These are phyloP conservation scores for Protosalanx chinensis DNA, from an alignment of 2,797 vertebrate species.

Conservation along the genomic window DNA sequence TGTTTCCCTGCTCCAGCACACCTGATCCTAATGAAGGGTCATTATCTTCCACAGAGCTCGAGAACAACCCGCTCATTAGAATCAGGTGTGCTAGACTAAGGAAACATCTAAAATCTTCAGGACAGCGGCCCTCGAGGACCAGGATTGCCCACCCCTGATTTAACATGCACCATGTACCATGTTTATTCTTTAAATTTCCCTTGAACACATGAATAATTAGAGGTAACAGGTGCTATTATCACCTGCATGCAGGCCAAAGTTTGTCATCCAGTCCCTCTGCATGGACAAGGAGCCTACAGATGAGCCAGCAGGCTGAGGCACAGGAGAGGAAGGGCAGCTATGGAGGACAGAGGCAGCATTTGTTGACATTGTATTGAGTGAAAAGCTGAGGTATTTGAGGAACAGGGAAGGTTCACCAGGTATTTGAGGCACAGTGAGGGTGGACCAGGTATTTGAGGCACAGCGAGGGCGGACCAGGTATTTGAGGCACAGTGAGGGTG, in stretches of 20 bases:
- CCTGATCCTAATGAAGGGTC: too few species aligned
- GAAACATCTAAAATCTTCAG: too few species aligned
- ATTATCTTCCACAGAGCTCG: too few species aligned
- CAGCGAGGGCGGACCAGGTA: constrained; percentile 31
- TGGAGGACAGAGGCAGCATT: constrained; percentile 69
- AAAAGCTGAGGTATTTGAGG: constrained; percentile 47
- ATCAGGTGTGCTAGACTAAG: too few species aligned
- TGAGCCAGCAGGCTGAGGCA: constrained; percentile 41
- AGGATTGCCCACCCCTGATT: background rate
- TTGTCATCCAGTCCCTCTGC: constrained; percentile 60
- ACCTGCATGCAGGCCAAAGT: constrained; percentile 30
- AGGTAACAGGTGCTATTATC: background rate
- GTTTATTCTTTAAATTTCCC: background rate
- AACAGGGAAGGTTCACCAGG: too few species aligned
- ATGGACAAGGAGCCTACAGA: constrained; percentile 63
- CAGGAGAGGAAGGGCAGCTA: constrained; percentile 56
- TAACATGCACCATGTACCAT: too few species aligned
- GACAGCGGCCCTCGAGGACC: too few species aligned
- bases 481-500: constrained; percentile 21
- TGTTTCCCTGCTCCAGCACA: too few species aligned
- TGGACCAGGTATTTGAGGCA: constrained; percentile 70
- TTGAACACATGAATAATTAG: background rate
- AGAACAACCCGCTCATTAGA: too few species aligned
- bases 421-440: constrained; percentile 62
- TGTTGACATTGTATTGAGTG: constrained; percentile 74